phyloP scores from a whole-genome alignment of 2,113 vertebrate species.

The Tenebrosternarchus preto region DNA sequence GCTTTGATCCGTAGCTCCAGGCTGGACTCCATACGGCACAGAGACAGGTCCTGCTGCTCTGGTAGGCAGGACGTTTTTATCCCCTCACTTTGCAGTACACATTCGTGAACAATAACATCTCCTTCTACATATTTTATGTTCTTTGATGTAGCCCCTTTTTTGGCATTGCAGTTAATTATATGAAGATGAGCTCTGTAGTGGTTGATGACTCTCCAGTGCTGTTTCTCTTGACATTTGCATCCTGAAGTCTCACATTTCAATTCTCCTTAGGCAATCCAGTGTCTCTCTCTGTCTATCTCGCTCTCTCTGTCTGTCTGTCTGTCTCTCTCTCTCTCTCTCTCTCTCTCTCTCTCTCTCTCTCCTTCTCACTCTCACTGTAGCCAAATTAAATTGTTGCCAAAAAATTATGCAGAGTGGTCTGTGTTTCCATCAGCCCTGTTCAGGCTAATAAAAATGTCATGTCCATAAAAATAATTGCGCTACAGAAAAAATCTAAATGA shows the following conservation, averaged over 20 bases:
- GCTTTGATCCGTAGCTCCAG: conserved; percentile 54
- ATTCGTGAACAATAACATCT: conserved; percentile 37
- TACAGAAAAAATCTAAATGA: too few relatives aligned
- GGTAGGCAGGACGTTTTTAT: conserved; percentile 28
- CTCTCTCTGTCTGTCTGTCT: background rate
- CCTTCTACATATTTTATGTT: conserved; percentile 24
- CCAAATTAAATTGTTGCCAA: too few relatives aligned
- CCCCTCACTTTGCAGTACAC: background rate
- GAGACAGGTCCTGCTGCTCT: background rate
- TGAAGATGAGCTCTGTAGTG: conserved; percentile 47
- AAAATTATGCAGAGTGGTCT: too few relatives aligned
- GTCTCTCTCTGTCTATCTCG: background rate
- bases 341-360: background rate
- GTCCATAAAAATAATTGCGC: too few relatives aligned
- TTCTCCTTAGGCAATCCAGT: conserved; percentile 10
- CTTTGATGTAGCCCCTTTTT: conserved; percentile 53
- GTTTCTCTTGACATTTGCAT: conserved; percentile 54
- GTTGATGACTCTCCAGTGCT: conserved; percentile 37
- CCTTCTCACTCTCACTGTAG: background rate
- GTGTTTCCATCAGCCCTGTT: too few relatives aligned
- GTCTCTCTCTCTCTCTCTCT: conserved; percentile 21
- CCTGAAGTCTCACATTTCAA: conserved; percentile 47
- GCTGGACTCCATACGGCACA: conserved; percentile 25
- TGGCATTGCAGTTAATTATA: conserved; percentile 57
- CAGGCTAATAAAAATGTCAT: too few relatives aligned